Conservation (phyloP, 2,113 vertebrate species). For the Alaudala cheleensis region DNA sequence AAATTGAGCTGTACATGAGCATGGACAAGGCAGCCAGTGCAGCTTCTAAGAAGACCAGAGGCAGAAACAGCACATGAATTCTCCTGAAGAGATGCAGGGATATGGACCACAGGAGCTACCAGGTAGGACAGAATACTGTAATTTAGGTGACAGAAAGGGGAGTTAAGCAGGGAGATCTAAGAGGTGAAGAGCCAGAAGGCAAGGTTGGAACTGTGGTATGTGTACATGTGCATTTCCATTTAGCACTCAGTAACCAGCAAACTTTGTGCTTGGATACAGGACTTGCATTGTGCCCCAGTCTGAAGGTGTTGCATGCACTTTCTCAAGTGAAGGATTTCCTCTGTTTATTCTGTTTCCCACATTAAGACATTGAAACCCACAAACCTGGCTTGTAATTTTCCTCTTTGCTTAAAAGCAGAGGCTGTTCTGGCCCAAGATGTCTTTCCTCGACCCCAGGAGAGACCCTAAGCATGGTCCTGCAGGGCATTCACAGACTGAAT, state of each 20-base stretch:
- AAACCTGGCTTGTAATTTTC: background rate
- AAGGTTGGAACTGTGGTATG: background rate
- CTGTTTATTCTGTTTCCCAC: background rate
- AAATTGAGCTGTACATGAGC: accelerated
- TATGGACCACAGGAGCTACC: background rate
- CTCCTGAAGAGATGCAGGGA: background rate
- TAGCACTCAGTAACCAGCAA: background rate
- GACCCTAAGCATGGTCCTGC: background rate
- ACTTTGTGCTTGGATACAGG: background rate
- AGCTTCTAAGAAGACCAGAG: background rate
- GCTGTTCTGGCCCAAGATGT: background rate
- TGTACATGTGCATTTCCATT: background rate
- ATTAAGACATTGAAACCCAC: background rate
- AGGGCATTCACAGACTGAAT: background rate
- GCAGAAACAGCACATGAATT: background rate
- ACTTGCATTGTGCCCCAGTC: background rate
- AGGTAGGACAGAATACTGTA: background rate
- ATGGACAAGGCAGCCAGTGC: background rate
- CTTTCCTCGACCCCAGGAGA: accelerated
- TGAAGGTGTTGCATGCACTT: background rate
- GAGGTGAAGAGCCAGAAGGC: background rate
- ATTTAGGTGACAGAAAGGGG: background rate
- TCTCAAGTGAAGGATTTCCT: background rate
- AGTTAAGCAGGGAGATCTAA: background rate
- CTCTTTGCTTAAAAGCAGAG: background rate